phyloP scores from a whole-genome alignment of 37 sponge, comb jelly and placozoan genomes.

The Amphimedon queenslandica region DNA sequence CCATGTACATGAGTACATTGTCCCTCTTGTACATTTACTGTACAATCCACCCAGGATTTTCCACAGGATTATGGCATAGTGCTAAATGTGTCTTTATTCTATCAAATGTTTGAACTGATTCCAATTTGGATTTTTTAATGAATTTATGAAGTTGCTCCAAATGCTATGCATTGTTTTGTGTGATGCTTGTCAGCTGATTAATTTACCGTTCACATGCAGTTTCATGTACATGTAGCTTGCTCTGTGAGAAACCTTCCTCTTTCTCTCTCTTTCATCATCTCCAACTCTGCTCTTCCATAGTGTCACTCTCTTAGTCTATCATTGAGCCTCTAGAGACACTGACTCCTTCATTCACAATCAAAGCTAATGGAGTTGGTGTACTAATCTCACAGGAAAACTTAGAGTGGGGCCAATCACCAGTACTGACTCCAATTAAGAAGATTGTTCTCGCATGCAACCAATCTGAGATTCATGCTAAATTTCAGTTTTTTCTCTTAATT shows the following conservation, averaged over 20 bases:
- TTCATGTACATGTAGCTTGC: too few relatives aligned
- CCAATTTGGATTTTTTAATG: too few relatives aligned
- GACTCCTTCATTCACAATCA: slow-evolving; percentile 41
- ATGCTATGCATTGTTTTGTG: too few relatives aligned
- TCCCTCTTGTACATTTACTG: not conserved
- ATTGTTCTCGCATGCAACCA: slow-evolving; percentile 74
- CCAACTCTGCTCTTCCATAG: not conserved
- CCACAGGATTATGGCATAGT: too few relatives aligned
- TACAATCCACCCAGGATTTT: not conserved
- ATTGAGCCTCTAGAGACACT: slow-evolving; percentile 23
- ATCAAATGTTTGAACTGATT: too few relatives aligned
- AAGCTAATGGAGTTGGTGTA: slow-evolving; percentile 51
- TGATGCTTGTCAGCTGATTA: too few relatives aligned
- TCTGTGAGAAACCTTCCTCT: too few relatives aligned
- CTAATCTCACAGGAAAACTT: slow-evolving; percentile 41
- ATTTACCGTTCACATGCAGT: too few relatives aligned
- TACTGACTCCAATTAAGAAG: slow-evolving; percentile 66
- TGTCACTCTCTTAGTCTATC: not conserved
- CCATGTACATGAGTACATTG: too few relatives aligned
- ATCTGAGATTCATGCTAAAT: slow-evolving; percentile 87
- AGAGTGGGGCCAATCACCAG: slow-evolving; percentile 73
- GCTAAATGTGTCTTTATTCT: too few relatives aligned
- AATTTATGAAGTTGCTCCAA: too few relatives aligned
- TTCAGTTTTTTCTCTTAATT: slow-evolving; percentile 75
- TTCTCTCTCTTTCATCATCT: too few relatives aligned